Percentiles rank a stretch among this genome's conserved stretches.
phyloP scores from a whole-genome alignment of 2,888 invertebrate genomes.

The Eilema caniola region DNA sequence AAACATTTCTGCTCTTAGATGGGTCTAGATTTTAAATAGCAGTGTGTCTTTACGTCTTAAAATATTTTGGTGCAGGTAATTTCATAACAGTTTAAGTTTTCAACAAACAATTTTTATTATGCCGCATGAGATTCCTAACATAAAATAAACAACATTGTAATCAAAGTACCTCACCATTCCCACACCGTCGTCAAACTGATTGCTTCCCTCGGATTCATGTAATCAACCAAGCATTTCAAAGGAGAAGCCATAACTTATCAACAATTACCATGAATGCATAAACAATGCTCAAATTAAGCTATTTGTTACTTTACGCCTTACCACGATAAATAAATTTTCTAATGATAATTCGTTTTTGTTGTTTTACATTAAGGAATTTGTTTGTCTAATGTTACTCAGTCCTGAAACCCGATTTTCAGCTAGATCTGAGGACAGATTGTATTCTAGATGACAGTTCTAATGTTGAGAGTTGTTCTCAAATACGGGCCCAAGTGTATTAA shows the following conservation, averaged over 20 bases:
- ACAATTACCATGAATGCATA: conserved; percentile 1
- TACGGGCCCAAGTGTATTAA: too few species aligned
- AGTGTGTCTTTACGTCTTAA: too few species aligned
- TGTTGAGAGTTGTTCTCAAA: too few species aligned
- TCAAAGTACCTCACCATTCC: conserved; percentile 1
- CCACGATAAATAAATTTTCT: neutral
- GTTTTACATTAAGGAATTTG: neutral
- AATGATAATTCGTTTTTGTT: neutral
- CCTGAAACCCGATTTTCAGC: too few species aligned
- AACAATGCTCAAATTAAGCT: neutral
- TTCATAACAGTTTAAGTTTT: too few species aligned
- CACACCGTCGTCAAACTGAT: conserved; percentile 1
- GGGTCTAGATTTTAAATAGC: too few species aligned
- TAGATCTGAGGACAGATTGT: too few species aligned
- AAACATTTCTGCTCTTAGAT: too few species aligned
- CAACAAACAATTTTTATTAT: too few species aligned
- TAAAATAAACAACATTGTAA: neutral
- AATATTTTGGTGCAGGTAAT: too few species aligned
- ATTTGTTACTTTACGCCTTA: conserved; percentile 4
- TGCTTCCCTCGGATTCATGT: neutral
- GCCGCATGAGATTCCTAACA: neutral
- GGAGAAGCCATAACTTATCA: conserved; percentile 1
- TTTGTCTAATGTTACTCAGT: too few species aligned
- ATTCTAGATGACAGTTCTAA: too few species aligned
- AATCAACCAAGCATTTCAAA: neutral